Evolutionary conservation across 2,113 vertebrate genomes (phyloP).

Genomic region (Pollimyrus isidori): DNA sequence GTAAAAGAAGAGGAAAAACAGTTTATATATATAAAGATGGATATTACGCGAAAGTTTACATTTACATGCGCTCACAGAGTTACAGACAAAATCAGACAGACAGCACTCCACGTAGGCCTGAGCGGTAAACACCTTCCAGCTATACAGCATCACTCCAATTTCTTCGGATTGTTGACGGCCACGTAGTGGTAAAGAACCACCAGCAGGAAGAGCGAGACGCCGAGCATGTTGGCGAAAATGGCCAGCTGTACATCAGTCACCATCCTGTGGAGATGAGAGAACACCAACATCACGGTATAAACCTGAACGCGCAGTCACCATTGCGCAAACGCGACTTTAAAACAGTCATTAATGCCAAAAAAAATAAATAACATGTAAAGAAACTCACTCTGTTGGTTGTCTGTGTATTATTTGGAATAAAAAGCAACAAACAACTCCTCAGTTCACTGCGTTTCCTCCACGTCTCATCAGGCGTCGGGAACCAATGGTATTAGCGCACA

Average conservation of each 20-base stretch:
- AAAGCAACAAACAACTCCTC: not conserved
- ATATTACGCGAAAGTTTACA: not conserved
- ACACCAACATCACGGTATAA: not conserved
- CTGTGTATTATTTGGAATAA: not conserved
- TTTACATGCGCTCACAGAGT: not conserved
- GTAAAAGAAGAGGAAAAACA: not conserved
- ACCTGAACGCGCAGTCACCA: not conserved
- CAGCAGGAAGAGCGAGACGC: constrained; percentile 89
- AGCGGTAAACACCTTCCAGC: not conserved
- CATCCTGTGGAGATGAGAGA: constrained; percentile 64
- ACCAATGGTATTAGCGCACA: not conserved
- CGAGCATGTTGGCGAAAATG: constrained; percentile 96
- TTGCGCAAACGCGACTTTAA: not conserved
- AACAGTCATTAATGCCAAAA: not conserved
- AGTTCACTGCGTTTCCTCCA: constrained; percentile 39
- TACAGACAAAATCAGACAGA: not conserved
- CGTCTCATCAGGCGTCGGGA: constrained; percentile 38
- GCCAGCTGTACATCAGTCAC: constrained; percentile 95
- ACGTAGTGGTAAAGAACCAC: constrained; percentile 96
- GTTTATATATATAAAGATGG: not conserved
- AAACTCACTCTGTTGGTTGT: not conserved
- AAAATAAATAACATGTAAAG: not conserved
- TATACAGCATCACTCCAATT: constrained; percentile 63
- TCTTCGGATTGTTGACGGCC: constrained; percentile 95
- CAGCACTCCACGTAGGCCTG: not conserved